Base-by-base conservation (phyloP, 1,140 invertebrate genomes). In the Whitmania pigra region DNA sequence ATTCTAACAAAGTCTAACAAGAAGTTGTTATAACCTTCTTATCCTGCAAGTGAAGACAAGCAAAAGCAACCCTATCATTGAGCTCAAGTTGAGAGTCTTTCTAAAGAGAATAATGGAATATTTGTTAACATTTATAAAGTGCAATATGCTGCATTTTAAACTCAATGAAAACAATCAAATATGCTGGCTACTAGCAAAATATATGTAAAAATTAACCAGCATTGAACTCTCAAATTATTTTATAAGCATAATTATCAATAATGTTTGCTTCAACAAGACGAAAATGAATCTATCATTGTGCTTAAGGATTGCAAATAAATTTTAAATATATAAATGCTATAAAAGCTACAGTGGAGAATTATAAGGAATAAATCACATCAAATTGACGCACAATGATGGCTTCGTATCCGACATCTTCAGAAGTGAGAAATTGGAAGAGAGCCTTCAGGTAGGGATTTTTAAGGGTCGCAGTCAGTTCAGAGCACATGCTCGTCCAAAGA, bases 11-110 rank as follows among this genome's bases (percentile, higher is more conserved):
- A 4, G 3, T 1, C 18, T 11, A 63, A 27, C 22, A 63, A 27
- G 20, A 69, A 49, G 27, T 11, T 43, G 25, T 68, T 25, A 68
- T 31, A n/a, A 68, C 67, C 27, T 36, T 43, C 13, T 68, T 31
- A 40, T 68, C 36, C 15, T 29, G 36, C n/a, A 43, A 40, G 36
- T 31, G 67, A 15, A 68, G 36, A 36, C 67, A 89, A 40, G 93
- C 93, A 85, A 97, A 96, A n/a, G 91, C 93, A 57, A 96, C 87
- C 77, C 91, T 85, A 83, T 97, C 94, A 76, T 89, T 87, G 7
- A 96, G 87, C 25, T 76, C 75, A 76, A 82, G 77, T 54, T 75
- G 72, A 0, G 72, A 68, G 25, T 77, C 75, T 68, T 79, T 77
- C 72, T 76, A 20, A 18, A 25, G 15, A 20, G 15, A n/a, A 20